These are phyloP conservation scores for Cephalophus harveyi DNA, from an alignment of 2,113 vertebrate species.

Conservation along the genomic window DNA sequence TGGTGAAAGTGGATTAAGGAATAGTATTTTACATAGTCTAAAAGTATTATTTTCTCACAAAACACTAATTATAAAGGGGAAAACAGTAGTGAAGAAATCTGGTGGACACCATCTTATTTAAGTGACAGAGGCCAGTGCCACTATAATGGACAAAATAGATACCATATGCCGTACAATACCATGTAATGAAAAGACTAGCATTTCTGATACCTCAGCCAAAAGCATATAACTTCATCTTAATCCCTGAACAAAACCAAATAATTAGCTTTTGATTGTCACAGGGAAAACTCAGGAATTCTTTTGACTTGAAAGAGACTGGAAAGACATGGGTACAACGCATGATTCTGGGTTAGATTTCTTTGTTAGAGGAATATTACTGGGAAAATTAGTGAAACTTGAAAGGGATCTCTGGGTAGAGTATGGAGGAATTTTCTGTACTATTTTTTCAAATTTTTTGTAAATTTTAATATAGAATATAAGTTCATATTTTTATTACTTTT, in stretches of 20 bases:
- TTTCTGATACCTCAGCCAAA: background rate
- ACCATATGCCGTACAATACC: background rate
- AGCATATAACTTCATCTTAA: background rate
- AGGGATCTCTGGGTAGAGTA: background rate
- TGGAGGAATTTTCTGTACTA: background rate
- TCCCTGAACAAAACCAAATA: background rate
- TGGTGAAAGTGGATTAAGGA: background rate
- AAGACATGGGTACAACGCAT: background rate
- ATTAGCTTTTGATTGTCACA: background rate
- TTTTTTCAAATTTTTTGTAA: background rate
- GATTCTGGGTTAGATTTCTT: background rate
- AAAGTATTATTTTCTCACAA: conserved; percentile 9
- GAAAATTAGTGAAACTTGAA: background rate
- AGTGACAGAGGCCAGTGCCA: background rate
- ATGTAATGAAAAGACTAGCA: background rate
- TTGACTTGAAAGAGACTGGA: background rate
- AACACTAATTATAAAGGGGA: background rate
- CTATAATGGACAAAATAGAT: background rate
- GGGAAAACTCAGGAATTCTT: background rate
- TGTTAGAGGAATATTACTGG: background rate
- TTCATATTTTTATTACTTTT: conserved; percentile 61
- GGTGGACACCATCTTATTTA: background rate
- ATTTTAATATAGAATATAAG: background rate
- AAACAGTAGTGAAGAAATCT: background rate
- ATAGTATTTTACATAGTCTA: background rate